Base-by-base conservation (phyloP, 2,113 vertebrate species). In the Hippocampus abdominalis region DNA sequence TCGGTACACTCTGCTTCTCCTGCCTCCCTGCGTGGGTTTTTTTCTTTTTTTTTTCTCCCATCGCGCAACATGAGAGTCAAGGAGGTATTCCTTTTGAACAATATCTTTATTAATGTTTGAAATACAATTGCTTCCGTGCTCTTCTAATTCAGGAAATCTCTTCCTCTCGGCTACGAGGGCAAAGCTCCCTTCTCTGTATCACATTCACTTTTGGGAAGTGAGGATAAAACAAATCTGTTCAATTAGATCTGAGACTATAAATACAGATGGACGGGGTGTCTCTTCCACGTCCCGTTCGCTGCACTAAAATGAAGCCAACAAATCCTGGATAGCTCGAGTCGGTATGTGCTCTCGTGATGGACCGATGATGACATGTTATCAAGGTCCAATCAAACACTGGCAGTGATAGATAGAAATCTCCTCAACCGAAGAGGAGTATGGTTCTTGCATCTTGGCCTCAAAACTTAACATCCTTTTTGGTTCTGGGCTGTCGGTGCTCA, bases 201-300 rank as follows among this genome's bases (percentile, higher is more conserved):
- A 49, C 27, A 20, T 46, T 66, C 44, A 21, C 9, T 62, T 65
- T 61, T 70, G 2, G 36, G n/a, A 64, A 7, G 39, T 42, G 61
- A 64, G 21, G 61, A 64, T 42, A 15, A 64, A 64, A 64, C 61
- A 64, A 42, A 46, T 64, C 12, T 64, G 40, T 64, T 64, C 23
- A 64, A 64, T 44, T 46, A 46, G 42, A 64, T 44, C n/a, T 3
- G 3, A 9, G 40, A 46, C 63, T 27, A 64, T 46, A 46, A 64
- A 64, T 48, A 42, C 40, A 64, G 23, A 64, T 46, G 39, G 42
- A 46, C 46, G 63, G 63, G 42, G 46, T 48, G n/a, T 64, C 40
- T 46, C n/a, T n/a, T n/a, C 32, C 61, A 64, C 39, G 36, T 64
- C 61, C 13, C 21, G 32, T 62, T 40, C 23, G 21, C 60, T 3